Base-by-base conservation (phyloP, 2,888 invertebrate species). In the Tinea pellionella region DNA sequence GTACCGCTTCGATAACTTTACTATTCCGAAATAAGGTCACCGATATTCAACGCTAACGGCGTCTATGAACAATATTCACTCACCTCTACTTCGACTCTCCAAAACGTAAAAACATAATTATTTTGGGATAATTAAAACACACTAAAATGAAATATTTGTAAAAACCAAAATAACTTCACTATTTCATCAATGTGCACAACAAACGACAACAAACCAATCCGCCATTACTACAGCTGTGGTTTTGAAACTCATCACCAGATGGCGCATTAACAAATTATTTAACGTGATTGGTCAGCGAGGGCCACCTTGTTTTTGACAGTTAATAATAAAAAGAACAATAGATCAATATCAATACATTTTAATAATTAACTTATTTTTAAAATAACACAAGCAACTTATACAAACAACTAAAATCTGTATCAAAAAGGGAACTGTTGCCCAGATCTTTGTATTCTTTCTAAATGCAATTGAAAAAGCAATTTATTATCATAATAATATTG, bases 401-500 rank as follows among this genome's bases (percentile, higher is more conserved):
- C 8, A 47, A 47, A 47, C 47, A 55, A 19, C 55, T 55, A 3
- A 2, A 58, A 15, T 11, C 41, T 32, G 1, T 30, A 13, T 61
- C 57, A 84, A 77, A 81, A 87, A 59, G 82, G 88, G 67, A 78
- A 84, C 64, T 81, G 80, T 65, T 89, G 87, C 42, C 86, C 88
- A 73, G 80, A 80, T 82, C 96, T 89, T 77, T 93, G 92, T 72
- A 93, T 80, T 73, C 96, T 89, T 70, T 95, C 94, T 74, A 94
- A 84, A 78, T 96, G 95, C 74, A 95, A 89, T 78, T 95, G 92
- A 84, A 94, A 95, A 69, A 97, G 83, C 71, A 96, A 80, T 84
- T 95, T 95, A 78, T 97, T 97, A 68, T 93, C 92, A 75, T 93
- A 96, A 75, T 96, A 97, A 77, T 93, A 93, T 29, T 93, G 95